Conservation (phyloP, 1,140 invertebrate genomes). For the Procambarus clarkii region DNA sequence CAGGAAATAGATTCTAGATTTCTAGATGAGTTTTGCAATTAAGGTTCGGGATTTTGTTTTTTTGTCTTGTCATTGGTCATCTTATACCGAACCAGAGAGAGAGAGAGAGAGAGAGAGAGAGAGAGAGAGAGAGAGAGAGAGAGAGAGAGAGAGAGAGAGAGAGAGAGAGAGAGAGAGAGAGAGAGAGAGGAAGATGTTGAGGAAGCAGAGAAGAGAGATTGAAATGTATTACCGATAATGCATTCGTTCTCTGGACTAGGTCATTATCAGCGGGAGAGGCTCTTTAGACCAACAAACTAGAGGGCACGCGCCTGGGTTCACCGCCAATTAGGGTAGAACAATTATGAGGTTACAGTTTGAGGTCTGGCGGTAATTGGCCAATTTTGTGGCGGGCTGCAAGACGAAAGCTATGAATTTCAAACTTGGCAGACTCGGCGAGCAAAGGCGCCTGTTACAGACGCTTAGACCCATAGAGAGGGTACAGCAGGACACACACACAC, state of each 20-base stretch:
- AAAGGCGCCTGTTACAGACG: neutral
- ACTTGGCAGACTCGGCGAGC: neutral
- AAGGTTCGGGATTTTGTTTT: too few relatives aligned
- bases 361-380: slow-evolving; percentile 34
- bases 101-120: too few relatives aligned
- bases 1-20: too few relatives aligned
- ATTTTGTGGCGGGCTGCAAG: slow-evolving; percentile 34
- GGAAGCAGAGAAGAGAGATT: too few relatives aligned
- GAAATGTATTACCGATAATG: neutral
- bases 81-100: too few relatives aligned
- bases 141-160: too few relatives aligned
- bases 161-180: too few relatives aligned
- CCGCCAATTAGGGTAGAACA: slow-evolving; percentile 34
- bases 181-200: too few relatives aligned
- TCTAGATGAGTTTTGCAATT: too few relatives aligned
- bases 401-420: slow-evolving; percentile 42
- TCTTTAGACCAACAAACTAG: neutral
- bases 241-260: neutral
- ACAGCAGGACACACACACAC: neutral
- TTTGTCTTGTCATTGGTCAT: too few relatives aligned
- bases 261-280: slow-evolving; percentile 1
- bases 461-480: too few relatives aligned
- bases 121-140: too few relatives aligned
- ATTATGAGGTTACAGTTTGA: slow-evolving; percentile 41
- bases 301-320: slow-evolving; percentile 38